Conservation (phyloP, 2,888 invertebrate species). For the Encarsia formosa region DNA sequence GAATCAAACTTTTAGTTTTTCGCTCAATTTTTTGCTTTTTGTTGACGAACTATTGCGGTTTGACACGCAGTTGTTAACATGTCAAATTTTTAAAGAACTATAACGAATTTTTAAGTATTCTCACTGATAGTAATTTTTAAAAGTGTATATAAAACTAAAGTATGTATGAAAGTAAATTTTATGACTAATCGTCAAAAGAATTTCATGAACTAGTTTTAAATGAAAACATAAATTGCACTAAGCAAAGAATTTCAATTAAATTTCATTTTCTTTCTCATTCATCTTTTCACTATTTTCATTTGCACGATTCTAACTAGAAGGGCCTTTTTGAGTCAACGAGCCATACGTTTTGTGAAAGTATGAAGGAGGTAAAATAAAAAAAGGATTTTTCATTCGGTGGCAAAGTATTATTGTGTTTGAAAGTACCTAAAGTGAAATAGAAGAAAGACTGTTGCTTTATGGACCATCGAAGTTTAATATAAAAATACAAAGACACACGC, state of each 20-base stretch:
- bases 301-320: not conserved
- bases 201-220: too few species aligned
- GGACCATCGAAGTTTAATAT: constrained; percentile 10
- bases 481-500: not conserved
- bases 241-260: too few species aligned
- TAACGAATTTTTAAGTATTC: too few species aligned
- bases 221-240: too few species aligned
- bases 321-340: constrained; percentile 3
- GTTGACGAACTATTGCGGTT: too few species aligned
- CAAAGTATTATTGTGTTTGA: not conserved
- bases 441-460: not conserved
- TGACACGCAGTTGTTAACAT: too few species aligned
- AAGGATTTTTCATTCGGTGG: not conserved
- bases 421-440: not conserved
- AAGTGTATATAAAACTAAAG: too few species aligned
- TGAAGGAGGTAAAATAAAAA: constrained; percentile 10
- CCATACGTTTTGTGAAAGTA: not conserved
- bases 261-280: too few species aligned
- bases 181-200: too few species aligned
- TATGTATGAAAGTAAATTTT: too few species aligned
- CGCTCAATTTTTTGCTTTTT: not conserved
- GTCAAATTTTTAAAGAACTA: too few species aligned
- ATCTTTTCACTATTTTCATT: not conserved
- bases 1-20: not conserved
- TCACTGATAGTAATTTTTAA: too few species aligned